A percentile compares a stretch with the other conserved stretches of the same genome.
Conservation (phyloP, 2,113 vertebrate species). For the Asarcornis scutulata region DNA sequence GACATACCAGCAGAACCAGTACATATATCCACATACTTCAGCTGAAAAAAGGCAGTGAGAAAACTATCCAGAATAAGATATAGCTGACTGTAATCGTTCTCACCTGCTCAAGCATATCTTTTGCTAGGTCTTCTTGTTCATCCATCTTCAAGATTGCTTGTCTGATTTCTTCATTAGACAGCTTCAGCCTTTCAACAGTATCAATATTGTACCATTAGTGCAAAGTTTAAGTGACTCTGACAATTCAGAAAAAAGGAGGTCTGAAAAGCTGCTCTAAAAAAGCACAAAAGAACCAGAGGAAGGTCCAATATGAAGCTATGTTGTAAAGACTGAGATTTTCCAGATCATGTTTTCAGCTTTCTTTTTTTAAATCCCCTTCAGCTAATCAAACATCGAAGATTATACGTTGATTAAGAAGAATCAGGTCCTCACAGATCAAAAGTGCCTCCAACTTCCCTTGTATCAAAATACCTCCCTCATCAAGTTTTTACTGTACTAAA, state of each 20-base stretch:
- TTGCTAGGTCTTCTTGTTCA: conserved; percentile 94
- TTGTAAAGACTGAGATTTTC: not conserved
- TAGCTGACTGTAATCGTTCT: not conserved
- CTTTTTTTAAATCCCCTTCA: not conserved
- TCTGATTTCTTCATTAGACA: conserved; percentile 95
- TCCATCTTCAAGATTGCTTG: conserved; percentile 95
- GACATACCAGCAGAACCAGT: not conserved
- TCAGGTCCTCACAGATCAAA: not conserved
- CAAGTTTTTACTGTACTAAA: not conserved
- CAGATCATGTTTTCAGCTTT: not conserved
- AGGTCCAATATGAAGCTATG: not conserved
- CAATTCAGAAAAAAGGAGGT: not conserved
- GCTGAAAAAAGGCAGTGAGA: not conserved
- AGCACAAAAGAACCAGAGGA: not conserved
- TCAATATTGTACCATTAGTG: conserved; percentile 7
- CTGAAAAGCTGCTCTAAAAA: not conserved
- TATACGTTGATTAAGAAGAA: not conserved
- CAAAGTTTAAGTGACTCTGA: not conserved
- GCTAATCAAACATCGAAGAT: not conserved
- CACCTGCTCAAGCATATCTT: conserved; percentile 99
- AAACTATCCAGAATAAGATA: not conserved
- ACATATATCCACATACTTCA: not conserved
- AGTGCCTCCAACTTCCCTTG: not conserved
- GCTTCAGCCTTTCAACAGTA: conserved; percentile 86
- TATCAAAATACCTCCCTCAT: not conserved